phyloP scores from a whole-genome alignment of 2,888 invertebrate genomes.

The Argyresthia albistria region DNA sequence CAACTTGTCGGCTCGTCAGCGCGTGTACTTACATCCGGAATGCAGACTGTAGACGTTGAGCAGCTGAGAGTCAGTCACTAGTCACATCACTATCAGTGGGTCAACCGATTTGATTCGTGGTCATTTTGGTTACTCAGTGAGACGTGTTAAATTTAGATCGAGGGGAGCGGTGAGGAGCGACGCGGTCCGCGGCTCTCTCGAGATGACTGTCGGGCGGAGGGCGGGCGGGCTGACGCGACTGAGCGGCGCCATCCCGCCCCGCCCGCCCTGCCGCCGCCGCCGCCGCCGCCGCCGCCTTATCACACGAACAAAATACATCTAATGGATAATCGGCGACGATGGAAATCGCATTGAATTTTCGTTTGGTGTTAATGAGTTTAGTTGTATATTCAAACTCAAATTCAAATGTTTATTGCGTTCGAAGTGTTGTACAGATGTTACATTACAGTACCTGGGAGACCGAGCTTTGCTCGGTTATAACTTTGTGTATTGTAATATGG shows the following conservation, averaged over 20 bases:
- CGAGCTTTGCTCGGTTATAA: too few relatives aligned
- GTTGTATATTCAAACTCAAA: neutral
- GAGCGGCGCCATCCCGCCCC: slow-evolving; percentile 40
- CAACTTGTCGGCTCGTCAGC: slow-evolving; percentile 33
- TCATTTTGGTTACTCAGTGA: slow-evolving; percentile 14
- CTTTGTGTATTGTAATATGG: too few relatives aligned
- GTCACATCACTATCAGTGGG: slow-evolving; percentile 56
- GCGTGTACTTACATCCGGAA: slow-evolving; percentile 33
- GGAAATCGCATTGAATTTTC: slow-evolving; percentile 52
- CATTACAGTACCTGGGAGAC: too few relatives aligned
- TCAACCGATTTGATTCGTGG: slow-evolving; percentile 19
- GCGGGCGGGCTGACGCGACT: slow-evolving; percentile 24
- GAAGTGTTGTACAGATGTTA: too few relatives aligned
- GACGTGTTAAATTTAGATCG: slow-evolving; percentile 47
- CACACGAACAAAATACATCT: slow-evolving; percentile 67
- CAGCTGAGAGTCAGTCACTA: slow-evolving; percentile 26
- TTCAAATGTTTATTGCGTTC: too few relatives aligned
- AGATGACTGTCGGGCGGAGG: slow-evolving; percentile 6
- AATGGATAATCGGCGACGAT: slow-evolving; percentile 60
- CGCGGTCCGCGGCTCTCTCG: slow-evolving; percentile 23
- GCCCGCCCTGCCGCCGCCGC: slow-evolving; percentile 37
- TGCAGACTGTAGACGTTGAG: neutral
- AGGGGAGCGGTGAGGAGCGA: slow-evolving; percentile 23
- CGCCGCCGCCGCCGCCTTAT: slow-evolving; percentile 31
- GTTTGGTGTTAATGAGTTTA: slow-evolving; percentile 14